Conservation (phyloP, 2,797 vertebrate genomes). For the Hemibagrus guttatus region DNA sequence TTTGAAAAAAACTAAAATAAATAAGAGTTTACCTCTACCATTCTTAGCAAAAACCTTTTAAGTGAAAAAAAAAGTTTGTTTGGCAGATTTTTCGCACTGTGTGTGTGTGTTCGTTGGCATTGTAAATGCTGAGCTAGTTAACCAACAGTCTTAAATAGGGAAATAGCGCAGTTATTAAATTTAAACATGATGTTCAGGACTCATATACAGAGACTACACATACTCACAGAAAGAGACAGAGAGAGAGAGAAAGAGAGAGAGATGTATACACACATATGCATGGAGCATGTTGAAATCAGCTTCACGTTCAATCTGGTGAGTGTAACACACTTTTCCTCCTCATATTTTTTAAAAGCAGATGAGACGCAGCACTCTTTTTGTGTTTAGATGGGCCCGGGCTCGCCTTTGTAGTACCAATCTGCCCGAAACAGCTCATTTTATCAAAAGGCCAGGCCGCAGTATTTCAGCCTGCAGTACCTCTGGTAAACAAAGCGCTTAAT, state of each 20-base stretch:
- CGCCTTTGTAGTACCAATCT: constrained; percentile 54
- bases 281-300: constrained; percentile 19
- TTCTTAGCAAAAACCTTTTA: constrained; percentile 24
- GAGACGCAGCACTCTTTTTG: constrained; percentile 40
- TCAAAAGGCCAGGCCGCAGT: constrained; percentile 32
- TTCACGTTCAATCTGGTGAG: constrained; percentile 25
- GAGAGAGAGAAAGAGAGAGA: background rate
- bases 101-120: constrained; percentile 49
- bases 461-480: constrained; percentile 35
- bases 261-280: background rate
- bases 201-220: background rate
- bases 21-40: constrained; percentile 33
- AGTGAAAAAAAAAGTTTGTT: constrained; percentile 11
- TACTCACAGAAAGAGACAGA: background rate
- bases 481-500: constrained; percentile 58
- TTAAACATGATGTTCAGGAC: constrained; percentile 49
- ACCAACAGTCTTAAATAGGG: constrained; percentile 47
- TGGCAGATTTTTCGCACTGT: constrained; percentile 40
- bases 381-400: constrained; percentile 45
- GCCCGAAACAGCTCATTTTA: constrained; percentile 28
- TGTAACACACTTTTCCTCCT: constrained; percentile 25
- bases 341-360: constrained; percentile 44
- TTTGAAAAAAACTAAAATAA: background rate
- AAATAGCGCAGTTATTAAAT: constrained; percentile 53
- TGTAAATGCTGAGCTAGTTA: constrained; percentile 54